A percentile compares a stretch with the other conserved stretches of the same genome.
These are phyloP conservation scores for Gortyna flavago DNA, from an alignment of 2,888 invertebrate genomes.

Conservation along the genomic window DNA sequence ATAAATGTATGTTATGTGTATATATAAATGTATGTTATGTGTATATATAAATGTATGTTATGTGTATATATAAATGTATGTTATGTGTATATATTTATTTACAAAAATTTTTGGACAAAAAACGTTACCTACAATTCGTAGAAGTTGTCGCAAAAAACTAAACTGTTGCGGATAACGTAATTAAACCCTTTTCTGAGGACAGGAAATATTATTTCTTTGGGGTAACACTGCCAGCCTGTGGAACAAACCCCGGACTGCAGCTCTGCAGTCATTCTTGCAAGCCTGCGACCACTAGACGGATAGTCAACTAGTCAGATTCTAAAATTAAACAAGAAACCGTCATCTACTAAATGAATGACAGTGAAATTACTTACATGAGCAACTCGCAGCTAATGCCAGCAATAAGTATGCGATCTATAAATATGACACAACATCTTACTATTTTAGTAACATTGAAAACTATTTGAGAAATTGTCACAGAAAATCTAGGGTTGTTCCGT, in stretches of 20 bases:
- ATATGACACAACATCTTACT: background rate
- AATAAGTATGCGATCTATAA: background rate
- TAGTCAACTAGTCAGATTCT: too few species aligned
- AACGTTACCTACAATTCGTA: constrained; percentile 9
- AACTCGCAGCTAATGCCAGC: background rate
- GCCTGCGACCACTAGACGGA: background rate
- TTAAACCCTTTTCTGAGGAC: background rate
- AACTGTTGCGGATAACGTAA: background rate
- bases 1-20: too few species aligned
- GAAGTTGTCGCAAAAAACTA: background rate
- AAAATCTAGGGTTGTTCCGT: background rate
- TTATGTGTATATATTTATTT: constrained; percentile 15
- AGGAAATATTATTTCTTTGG: background rate
- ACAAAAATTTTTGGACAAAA: constrained; percentile 10
- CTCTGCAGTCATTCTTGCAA: background rate
- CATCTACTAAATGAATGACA: background rate
- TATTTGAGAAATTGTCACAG: background rate
- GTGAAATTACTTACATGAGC: background rate
- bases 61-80: too few species aligned
- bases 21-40: background rate
- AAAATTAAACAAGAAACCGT: too few species aligned
- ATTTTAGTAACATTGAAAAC: background rate
- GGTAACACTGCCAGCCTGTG: background rate
- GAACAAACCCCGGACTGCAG: background rate
- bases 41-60: background rate